Conservation (phyloP, 2,113 vertebrate genomes). For the Oryzias celebensis region DNA sequence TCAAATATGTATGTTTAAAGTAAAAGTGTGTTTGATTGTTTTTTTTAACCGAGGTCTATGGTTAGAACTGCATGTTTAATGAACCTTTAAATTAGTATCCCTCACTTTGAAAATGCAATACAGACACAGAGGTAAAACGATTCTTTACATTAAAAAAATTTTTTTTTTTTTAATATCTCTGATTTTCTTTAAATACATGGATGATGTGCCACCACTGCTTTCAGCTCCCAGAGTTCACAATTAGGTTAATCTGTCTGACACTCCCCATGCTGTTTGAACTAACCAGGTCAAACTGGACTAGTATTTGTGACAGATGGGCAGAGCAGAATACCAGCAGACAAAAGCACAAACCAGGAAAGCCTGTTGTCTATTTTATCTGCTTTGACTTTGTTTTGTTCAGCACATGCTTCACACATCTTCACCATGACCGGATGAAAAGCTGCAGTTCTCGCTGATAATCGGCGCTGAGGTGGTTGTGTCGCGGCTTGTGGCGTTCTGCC, state of each 20-base stretch:
- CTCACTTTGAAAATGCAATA: no score
- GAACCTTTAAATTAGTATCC: no score
- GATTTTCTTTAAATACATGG: not conserved
- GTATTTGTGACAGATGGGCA: conserved; percentile 65
- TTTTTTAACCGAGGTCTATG: no score
- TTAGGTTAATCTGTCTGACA: conserved; percentile 56
- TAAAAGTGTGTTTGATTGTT: no score
- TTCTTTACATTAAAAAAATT: no score
- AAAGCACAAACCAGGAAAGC: conserved; percentile 26
- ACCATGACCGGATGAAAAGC: not conserved
- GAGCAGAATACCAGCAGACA: conserved; percentile 50
- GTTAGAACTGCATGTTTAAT: no score
- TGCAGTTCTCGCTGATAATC: no score
- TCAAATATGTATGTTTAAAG: no score
- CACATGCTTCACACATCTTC: not conserved
- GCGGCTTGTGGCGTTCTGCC: no score
- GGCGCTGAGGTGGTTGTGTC: no score
- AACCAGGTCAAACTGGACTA: conserved; percentile 62
- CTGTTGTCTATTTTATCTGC: conserved; percentile 4
- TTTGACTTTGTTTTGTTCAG: not conserved
- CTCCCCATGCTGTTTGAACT: conserved; percentile 30
- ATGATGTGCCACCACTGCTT: not conserved
- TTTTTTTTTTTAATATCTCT: not conserved
- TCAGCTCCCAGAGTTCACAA: not conserved
- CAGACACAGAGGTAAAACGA: no score